Base-by-base conservation (phyloP, 2,888 invertebrate genomes). In the Rotaria sp. region DNA sequence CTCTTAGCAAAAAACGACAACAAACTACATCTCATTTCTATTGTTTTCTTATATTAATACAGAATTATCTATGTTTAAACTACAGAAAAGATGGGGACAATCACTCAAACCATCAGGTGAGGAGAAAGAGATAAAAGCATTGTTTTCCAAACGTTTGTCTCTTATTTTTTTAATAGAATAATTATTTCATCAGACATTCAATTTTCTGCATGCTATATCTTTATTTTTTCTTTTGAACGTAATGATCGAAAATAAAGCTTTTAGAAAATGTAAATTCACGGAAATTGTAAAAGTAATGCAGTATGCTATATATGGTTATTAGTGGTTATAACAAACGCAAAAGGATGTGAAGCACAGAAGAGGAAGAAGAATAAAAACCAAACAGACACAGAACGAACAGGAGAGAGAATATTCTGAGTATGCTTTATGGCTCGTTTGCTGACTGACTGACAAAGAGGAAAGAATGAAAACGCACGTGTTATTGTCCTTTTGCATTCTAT, bases 391-490 rank as follows among this genome's bases (percentile, higher is more conserved):
- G 67, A 67, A 67, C 67, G 67, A 35, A 67, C 21, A 30, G 35
- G 21, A 67, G 67, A 35, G 67, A 67, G 35, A 67, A 67, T 67
- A 18, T 15, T 67, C 21, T 67, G 67, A 67, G 67, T 35, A 67
- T 35, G 67, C 35, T 35, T 0, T 67, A 35, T 21, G 18, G 21
- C 7, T 67, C 18, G 67, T 21, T 67, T 67, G 30, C 21, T 67
- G 8, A 21, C 67, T 38, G 67, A 67, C 35, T 30, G 67, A 30
- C 35, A 67, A 38, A 59, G 35, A 67, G 67, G 35, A 67, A 67
- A 67, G 67, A 38, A 35, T 67, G 67, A 67, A 67, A 67, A 67
- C 67, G 21, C 67, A 67, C 67, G 67, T 67, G 67, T 38, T 21
- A 67, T 67, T 67, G 67, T 67, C 15, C 67, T 67, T 67, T 67